A percentile compares a stretch with the other conserved stretches of the same genome.
Conservation (phyloP, 1,140 invertebrate species). For the Penaeus chinensis region DNA sequence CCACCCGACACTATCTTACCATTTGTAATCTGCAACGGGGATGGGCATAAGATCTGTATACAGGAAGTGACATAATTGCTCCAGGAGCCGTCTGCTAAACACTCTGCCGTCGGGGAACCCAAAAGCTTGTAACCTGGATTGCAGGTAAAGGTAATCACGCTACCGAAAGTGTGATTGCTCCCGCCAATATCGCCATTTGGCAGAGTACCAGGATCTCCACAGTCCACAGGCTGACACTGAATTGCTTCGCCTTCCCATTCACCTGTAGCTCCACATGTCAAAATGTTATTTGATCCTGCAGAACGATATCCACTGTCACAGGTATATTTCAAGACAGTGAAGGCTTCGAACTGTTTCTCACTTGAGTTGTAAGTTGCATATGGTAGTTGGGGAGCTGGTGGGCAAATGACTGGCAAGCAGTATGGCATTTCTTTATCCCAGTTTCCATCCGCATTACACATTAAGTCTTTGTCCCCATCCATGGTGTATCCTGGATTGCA, state of each 20-base stretch:
- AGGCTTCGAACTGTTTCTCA: conserved; percentile 57
- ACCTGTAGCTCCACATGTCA: conserved; percentile 42
- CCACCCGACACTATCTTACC: conserved; percentile 61
- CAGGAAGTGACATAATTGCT: conserved; percentile 65
- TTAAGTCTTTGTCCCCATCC: conserved; percentile 42
- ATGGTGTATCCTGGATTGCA: conserved; percentile 57
- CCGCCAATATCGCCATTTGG: conserved; percentile 63
- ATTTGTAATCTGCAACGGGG: conserved; percentile 57
- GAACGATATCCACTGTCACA: conserved; percentile 58
- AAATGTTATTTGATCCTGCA: background rate
- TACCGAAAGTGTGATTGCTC: conserved; percentile 58
- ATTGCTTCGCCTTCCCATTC: conserved; percentile 58
- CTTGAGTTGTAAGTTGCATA: conserved; percentile 62
- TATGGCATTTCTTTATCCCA: conserved; percentile 61
- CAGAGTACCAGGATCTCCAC: conserved; percentile 66
- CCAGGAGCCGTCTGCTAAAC: conserved; percentile 66
- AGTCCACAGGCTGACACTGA: conserved; percentile 66
- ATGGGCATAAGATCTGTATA: conserved; percentile 62
- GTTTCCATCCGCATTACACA: conserved; percentile 50
- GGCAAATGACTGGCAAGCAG: conserved; percentile 60
- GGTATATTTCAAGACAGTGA: conserved; percentile 52
- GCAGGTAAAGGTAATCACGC: conserved; percentile 64
- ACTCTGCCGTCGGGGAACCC: conserved; percentile 63
- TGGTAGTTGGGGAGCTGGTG: conserved; percentile 44
- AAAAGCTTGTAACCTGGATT: conserved; percentile 64